Evolutionary conservation across 2,888 invertebrate genomes (phyloP).

Genomic region (Oscheius sp.): DNA sequence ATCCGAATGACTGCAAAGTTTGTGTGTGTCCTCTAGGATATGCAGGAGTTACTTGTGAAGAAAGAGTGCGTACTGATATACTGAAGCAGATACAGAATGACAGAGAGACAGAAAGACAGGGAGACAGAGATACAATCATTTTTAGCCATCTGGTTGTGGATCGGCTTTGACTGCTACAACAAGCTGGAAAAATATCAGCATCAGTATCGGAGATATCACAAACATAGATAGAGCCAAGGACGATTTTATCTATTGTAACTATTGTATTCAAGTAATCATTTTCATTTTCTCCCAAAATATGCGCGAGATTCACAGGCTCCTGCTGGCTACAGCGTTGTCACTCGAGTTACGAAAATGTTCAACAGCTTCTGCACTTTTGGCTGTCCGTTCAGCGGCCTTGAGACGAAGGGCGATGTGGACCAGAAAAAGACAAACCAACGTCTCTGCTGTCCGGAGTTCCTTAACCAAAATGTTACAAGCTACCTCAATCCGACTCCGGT

Average conservation of each 20-base stretch:
- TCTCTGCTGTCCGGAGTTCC: constrained; percentile 47
- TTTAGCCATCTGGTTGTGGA: constrained; percentile 45
- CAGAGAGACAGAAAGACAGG: constrained; percentile 35
- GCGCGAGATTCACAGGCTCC: constrained; percentile 40
- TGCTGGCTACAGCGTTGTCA: constrained; percentile 41
- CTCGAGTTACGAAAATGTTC: constrained; percentile 37
- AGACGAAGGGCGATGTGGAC: constrained; percentile 10
- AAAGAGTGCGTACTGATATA: constrained; percentile 39
- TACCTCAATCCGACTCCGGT: constrained; percentile 45
- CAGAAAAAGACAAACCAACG: constrained; percentile 8
- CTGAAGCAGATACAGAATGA: constrained; percentile 37
- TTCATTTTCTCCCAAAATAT: neutral
- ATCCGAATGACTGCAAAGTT: constrained; percentile 56
- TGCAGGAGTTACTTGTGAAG: constrained; percentile 54
- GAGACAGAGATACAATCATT: neutral
- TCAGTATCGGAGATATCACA: constrained; percentile 41
- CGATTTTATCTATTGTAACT: constrained; percentile 33
- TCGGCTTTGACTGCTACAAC: constrained; percentile 43
- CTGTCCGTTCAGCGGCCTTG: constrained; percentile 51
- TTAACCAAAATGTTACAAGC: constrained; percentile 34
- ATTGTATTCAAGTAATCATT: constrained; percentile 29
- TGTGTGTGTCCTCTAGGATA: constrained; percentile 69
- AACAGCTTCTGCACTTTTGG: constrained; percentile 49
- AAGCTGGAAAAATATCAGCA: constrained; percentile 40
- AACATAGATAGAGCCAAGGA: constrained; percentile 35